Percentiles rank a stretch among this genome's conserved stretches.
phyloP scores from a whole-genome alignment of 1,140 invertebrate genomes.

The Xylocopa sonorina region DNA sequence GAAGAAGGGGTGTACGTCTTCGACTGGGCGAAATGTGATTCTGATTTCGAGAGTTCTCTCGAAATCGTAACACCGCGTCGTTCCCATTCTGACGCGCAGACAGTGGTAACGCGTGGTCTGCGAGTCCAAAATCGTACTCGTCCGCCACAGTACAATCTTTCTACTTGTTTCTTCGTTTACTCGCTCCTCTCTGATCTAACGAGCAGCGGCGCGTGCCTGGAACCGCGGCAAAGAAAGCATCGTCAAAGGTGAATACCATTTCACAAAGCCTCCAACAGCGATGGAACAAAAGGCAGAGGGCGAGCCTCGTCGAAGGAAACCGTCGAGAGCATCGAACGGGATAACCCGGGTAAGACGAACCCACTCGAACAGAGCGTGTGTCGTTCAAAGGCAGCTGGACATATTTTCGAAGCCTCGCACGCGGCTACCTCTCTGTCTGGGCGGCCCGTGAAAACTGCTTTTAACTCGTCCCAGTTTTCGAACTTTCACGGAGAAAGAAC shows the following conservation, averaged over 20 bases:
- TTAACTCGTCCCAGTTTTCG: slow-evolving; percentile 30
- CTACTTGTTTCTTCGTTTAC: no score
- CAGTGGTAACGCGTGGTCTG: no score
- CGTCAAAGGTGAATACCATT: background rate
- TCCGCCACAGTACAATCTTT: no score
- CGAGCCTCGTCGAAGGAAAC: background rate
- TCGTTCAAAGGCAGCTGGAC: slow-evolving; percentile 4
- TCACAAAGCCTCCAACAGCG: background rate
- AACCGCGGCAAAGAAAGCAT: background rate
- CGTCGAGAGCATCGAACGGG: background rate
- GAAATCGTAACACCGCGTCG: no score
- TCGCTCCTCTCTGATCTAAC: background rate
- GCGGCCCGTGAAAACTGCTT: slow-evolving; percentile 15
- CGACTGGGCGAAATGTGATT: no score
- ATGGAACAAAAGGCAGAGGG: background rate
- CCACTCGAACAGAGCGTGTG: slow-evolving; percentile 1
- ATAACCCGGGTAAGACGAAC: background rate
- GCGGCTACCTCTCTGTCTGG: background rate
- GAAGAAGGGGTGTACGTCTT: no score
- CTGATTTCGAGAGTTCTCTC: no score
- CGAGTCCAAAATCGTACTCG: no score
- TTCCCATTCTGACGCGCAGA: no score
- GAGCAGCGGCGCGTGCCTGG: no score
- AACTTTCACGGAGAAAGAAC: slow-evolving; percentile 23
- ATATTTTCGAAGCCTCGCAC: slow-evolving; percentile 12